phyloP scores from a whole-genome alignment of 2,888 invertebrate species.

The Stegophylla sp. region DNA sequence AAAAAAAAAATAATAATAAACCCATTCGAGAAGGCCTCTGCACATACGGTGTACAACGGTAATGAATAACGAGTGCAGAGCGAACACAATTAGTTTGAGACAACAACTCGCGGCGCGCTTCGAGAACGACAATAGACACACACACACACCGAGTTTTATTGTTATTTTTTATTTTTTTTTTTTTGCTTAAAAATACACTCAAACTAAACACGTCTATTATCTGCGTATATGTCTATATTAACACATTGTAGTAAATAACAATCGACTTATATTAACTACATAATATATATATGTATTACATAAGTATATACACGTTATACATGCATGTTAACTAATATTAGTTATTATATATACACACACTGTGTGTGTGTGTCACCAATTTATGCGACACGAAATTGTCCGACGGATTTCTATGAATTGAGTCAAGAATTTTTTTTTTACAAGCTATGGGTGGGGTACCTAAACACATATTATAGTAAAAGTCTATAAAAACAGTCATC shows the following conservation, averaged over 20 bases:
- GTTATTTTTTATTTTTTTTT: slow-evolving; percentile 14
- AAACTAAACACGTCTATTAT: slow-evolving; percentile 16
- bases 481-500: too few species aligned
- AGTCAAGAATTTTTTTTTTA: too few species aligned
- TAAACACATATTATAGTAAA: too few species aligned
- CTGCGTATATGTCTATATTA: neutral
- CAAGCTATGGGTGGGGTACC: too few species aligned
- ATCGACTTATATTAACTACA: slow-evolving; percentile 7
- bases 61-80: slow-evolving; percentile 38
- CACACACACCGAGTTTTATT: slow-evolving; percentile 33
- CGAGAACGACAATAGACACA: slow-evolving; percentile 17
- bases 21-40: slow-evolving; percentile 31
- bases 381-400: neutral
- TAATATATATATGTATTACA: too few species aligned
- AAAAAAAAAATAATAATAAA: slow-evolving; percentile 18
- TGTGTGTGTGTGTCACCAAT: neutral
- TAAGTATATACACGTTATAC: neutral
- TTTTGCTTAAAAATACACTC: slow-evolving; percentile 28
- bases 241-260: neutral
- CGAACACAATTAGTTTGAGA: slow-evolving; percentile 47
- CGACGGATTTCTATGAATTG: too few species aligned
- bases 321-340: neutral
- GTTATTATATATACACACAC: neutral
- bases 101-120: slow-evolving; percentile 10
- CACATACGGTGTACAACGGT: neutral